Conservation (phyloP, 2,113 vertebrate species). For the Nothocercus julius region DNA sequence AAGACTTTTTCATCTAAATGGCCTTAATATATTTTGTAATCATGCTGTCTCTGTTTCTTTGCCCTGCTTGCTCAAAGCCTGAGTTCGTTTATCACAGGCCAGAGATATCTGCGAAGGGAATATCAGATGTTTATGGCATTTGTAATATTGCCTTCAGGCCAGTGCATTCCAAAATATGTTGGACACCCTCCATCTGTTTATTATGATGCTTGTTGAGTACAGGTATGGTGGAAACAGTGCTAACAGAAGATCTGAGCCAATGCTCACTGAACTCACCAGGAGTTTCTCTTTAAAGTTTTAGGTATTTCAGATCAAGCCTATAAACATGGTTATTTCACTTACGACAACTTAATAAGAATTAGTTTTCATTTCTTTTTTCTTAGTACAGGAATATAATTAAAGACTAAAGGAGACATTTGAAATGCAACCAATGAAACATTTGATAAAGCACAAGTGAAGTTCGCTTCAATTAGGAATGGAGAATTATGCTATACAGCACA, state of each 20-base stretch:
- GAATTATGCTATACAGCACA: constrained; percentile 44
- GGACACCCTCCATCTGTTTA: not conserved
- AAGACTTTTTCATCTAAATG: not conserved
- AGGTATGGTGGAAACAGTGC: not conserved
- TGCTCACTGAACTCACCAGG: not conserved
- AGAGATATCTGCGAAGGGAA: not conserved
- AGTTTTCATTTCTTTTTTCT: not conserved
- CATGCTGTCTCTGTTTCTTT: not conserved
- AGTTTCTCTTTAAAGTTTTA: not conserved
- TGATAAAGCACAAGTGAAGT: not conserved
- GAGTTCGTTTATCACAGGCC: not conserved
- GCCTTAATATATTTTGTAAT: not conserved
- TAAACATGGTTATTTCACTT: not conserved
- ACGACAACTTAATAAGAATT: not conserved
- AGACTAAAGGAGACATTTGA: not conserved
- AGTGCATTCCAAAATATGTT: not conserved
- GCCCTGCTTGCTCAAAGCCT: not conserved
- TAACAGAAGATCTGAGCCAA: not conserved
- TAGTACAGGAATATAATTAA: not conserved
- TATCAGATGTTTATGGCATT: not conserved
- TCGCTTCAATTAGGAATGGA: constrained; percentile 42
- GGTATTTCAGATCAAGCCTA: not conserved
- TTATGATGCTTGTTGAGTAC: not conserved
- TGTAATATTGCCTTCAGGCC: not conserved
- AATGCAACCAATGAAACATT: constrained; percentile 20